These are phyloP conservation scores for Alligator sinensis DNA, from an alignment of 2,113 vertebrate species.

Conservation along the genomic window DNA sequence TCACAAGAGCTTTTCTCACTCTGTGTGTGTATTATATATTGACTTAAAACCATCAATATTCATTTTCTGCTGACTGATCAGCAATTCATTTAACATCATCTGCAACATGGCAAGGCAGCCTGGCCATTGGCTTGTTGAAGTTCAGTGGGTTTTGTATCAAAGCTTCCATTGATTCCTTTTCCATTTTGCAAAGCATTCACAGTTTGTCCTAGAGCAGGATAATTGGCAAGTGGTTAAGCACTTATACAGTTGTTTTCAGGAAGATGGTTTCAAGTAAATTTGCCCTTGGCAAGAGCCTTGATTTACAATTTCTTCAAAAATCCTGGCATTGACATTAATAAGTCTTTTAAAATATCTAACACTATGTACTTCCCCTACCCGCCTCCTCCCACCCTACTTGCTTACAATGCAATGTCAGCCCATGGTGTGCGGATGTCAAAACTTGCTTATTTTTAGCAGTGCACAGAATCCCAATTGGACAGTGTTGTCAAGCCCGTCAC, in stretches of 20 bases:
- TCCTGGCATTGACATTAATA: not conserved
- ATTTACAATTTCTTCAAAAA: not conserved
- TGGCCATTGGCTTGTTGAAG: not conserved
- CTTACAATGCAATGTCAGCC: not conserved
- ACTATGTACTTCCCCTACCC: accelerated
- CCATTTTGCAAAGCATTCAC: not conserved
- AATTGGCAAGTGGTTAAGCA: not conserved
- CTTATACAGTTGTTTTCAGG: not conserved
- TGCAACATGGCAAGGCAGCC: not conserved
- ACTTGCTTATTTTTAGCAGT: not conserved
- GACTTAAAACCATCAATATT: not conserved
- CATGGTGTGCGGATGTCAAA: not conserved
- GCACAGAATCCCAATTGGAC: not conserved
- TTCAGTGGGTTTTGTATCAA: not conserved
- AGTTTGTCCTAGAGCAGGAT: not conserved
- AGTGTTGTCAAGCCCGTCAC: not conserved
- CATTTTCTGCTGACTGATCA: slow-evolving; percentile 21
- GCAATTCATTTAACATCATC: not conserved
- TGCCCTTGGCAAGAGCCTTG: not conserved
- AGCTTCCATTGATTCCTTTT: not conserved
- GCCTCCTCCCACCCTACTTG: accelerated
- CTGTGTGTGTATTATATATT: not conserved
- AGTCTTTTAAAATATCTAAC: not conserved
- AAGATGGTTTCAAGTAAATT: not conserved
- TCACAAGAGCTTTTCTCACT: not conserved